A percentile compares a stretch with the other conserved stretches of the same genome.
Evolutionary conservation across 1,140 invertebrate genomes (phyloP).

Genomic region (Drosophila sturtevanti): DNA sequence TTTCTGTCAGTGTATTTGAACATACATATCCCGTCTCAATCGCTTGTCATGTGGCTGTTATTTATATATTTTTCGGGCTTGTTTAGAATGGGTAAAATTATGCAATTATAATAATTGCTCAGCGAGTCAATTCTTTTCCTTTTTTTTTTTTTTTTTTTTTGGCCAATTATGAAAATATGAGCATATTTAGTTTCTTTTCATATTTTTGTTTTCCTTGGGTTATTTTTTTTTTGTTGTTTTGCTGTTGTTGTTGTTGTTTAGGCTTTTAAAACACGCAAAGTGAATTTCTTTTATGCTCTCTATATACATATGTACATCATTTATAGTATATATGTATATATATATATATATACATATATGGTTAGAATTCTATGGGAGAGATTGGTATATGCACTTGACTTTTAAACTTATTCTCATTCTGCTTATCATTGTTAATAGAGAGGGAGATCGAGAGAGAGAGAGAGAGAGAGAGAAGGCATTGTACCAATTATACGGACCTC

Average conservation of each 20-base stretch:
- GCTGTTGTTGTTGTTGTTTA: conserved; percentile 49
- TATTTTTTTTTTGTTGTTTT: conserved; percentile 34
- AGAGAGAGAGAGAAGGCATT: conserved; percentile 30
- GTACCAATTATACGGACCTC: conserved; percentile 71
- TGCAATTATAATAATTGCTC: conserved; percentile 79
- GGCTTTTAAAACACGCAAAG: conserved; percentile 48
- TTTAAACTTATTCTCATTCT: conserved; percentile 17
- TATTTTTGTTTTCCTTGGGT: neutral
- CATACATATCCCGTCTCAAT: conserved; percentile 38
- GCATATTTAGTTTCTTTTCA: conserved; percentile 50
- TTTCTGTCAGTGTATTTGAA: conserved; percentile 49
- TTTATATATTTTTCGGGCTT: conserved; percentile 67
- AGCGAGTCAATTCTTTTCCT: conserved; percentile 46
- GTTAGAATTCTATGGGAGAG: conserved; percentile 6
- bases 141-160: conserved; percentile 16
- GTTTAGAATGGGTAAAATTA: conserved; percentile 74
- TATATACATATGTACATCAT: too few relatives aligned
- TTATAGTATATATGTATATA: too few relatives aligned
- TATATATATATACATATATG: too few relatives aligned
- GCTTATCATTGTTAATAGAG: conserved; percentile 59
- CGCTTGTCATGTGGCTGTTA: conserved; percentile 64
- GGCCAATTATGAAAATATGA: conserved; percentile 76
- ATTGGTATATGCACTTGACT: conserved; percentile 56
- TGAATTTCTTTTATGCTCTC: neutral
- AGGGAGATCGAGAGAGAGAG: neutral